phyloP scores from a whole-genome alignment of 2,113 vertebrate species.

The Coturnix japonica region DNA sequence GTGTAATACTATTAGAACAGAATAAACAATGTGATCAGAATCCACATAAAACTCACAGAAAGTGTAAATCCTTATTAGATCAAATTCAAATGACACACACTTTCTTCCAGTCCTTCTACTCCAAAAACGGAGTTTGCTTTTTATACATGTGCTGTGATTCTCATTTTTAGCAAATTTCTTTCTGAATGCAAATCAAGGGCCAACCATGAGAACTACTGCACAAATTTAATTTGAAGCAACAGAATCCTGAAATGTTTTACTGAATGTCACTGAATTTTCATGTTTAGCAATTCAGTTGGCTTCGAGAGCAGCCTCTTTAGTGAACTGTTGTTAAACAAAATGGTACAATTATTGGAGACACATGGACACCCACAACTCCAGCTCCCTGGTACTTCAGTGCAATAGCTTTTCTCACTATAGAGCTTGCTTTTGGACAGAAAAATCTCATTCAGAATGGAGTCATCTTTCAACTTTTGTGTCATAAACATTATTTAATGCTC shows the following conservation, averaged over 20 bases:
- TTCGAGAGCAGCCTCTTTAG: slow-evolving; percentile 21
- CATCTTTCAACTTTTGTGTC: slow-evolving; percentile 20
- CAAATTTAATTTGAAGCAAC: slow-evolving; percentile 40
- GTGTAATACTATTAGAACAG: slow-evolving; percentile 22
- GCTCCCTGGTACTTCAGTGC: not conserved
- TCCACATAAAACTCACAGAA: slow-evolving; percentile 32
- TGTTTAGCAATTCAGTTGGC: slow-evolving; percentile 14
- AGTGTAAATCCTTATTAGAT: slow-evolving; percentile 52
- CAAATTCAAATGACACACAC: slow-evolving; percentile 24
- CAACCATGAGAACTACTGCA: slow-evolving; percentile 28
- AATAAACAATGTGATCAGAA: slow-evolving; percentile 29
- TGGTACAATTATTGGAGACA: slow-evolving; percentile 39
- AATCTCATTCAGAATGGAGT: not conserved
- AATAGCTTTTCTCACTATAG: not conserved
- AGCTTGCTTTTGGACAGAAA: not conserved
- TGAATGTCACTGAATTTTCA: slow-evolving; percentile 57
- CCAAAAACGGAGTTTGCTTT: slow-evolving; percentile 13
- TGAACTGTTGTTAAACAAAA: slow-evolving; percentile 50
- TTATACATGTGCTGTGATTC: not conserved
- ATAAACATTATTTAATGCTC: slow-evolving; percentile 42
- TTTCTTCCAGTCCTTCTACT: slow-evolving; percentile 23
- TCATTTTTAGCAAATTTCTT: slow-evolving; percentile 27
- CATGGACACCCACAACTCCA: slow-evolving; percentile 44
- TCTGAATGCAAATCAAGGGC: slow-evolving; percentile 23
- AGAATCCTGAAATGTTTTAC: slow-evolving; percentile 29